Evolutionary conservation across 2,888 invertebrate genomes (phyloP), one percentile per base, ranked within the genome.

Genomic region (Altica lythri): DNA sequence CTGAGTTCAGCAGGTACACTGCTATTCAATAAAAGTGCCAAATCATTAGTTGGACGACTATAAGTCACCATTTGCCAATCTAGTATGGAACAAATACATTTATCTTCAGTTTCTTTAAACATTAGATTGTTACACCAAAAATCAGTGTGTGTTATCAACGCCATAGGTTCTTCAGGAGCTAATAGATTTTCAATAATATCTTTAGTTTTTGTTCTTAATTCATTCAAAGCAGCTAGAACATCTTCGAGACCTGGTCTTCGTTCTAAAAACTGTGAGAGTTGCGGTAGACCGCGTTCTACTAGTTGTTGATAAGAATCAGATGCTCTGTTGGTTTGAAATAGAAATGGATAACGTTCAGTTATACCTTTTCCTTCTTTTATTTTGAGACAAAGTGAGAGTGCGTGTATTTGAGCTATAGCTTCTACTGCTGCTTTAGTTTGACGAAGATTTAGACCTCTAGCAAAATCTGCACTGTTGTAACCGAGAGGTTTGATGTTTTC

Each of bases 31-130:
- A 90, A 76, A 12, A 89, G 75, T 0, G 90, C 90, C 5, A 90
- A 80, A 70, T 90, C 90, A 72, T 90, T 90, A 71, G 89, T 90
- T 13, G 89, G 89, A 65, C 82, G 78, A 59, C 88, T 88, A 58
- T 88, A 83, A 1, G 88, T 89, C 38, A 90, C 88, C 90, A 90
- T 90, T 78, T 90, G 90, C 90, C 90, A 90, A 72, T 90, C 90
- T 34, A 90, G 76, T 40, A 89, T 86, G 48, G 85, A 82, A 70
- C 90, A 90, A 55, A 83, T 80, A 65, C 81, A 82, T 10, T 22
- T 63, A 12, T 73, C 72, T 29, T 73, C 72, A 22, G 73, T 73
- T 53, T 83, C 82, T 50, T 80, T 78, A 68, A 90, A 89, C 56
- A 89, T 78, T 10, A 90, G 79, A 75, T 90, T 90, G 64, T 89